Evolutionary conservation across 2,888 invertebrate genomes (phyloP), one percentile per base, ranked within the genome.

Genomic region (Harmothoe impar): DNA sequence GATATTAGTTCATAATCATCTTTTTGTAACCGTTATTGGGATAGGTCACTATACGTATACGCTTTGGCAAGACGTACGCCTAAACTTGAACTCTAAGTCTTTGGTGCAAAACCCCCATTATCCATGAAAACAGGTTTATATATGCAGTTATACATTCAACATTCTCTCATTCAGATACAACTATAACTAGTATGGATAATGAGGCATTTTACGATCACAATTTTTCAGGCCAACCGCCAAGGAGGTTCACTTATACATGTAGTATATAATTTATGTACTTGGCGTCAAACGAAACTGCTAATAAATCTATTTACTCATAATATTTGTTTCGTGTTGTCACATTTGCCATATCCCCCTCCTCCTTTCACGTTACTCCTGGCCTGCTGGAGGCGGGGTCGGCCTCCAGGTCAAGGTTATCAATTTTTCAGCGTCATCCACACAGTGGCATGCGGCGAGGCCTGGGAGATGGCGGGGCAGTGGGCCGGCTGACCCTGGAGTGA

Each of bases 171-270:
- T 77, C 25, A n/a, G 77, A 77, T 81, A 33, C 20, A 35, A 81
- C 35, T 43, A 43, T 43, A 31, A 77, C 33, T 15, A 17, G 43
- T 43, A 35, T 81, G 81, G 20, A 81, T 81, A 81, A 81, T 43
- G 81, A 81, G 81, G 81, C 81, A 81, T 81, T 31, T 81, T 23
- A 81, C 43, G 81, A 81, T 81, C 81, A 81, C 81, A 81, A 81
- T 25, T 81, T 77, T n/a, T 81, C 81, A 81, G 81, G 81, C 35
- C 43, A 23, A 81, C 77, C 77, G 25, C 29, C 17, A 7, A 31
- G 77, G 31, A 1, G 62, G 25, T 25, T 17, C 62, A 62, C 15
- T 1, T 23, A n/a, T 62, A 62, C 77, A 77, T 77, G 7, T 62
- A 62, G 20, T 62, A 62, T 62, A 62, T 20, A 62, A 20, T 17